phyloP scores from a whole-genome alignment of 2,888 invertebrate species.

The Danaus chrysippus region DNA sequence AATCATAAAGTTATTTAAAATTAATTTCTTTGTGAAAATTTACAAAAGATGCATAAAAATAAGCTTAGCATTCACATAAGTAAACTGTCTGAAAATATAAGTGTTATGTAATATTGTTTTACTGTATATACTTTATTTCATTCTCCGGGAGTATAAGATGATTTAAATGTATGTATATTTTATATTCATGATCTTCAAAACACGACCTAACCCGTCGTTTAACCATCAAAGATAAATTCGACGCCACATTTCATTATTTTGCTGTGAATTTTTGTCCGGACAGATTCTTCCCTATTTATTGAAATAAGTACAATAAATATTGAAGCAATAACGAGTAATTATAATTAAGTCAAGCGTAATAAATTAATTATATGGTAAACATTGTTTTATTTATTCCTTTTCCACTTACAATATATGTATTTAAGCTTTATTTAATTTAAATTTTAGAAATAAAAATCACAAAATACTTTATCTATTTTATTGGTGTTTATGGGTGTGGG shows the following conservation, averaged over 20 bases:
- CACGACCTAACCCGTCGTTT: not conserved
- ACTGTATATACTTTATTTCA: not conserved
- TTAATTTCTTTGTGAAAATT: too few species aligned
- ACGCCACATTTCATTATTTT: not conserved
- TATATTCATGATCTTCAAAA: too few species aligned
- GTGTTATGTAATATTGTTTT: too few species aligned
- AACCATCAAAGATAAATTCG: too few species aligned
- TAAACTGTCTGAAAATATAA: too few species aligned
- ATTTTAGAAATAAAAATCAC: too few species aligned
- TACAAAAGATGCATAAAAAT: too few species aligned
- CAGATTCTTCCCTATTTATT: slow-evolving; percentile 39
- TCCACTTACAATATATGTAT: not conserved
- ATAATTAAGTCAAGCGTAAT: slow-evolving; percentile 50
- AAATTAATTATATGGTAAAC: slow-evolving; percentile 52
- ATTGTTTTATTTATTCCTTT: slow-evolving; percentile 42
- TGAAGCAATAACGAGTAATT: slow-evolving; percentile 58
- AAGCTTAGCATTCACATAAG: too few species aligned
- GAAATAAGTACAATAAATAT: slow-evolving; percentile 68
- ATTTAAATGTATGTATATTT: slow-evolving; percentile 9
- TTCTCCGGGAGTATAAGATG: not conserved
- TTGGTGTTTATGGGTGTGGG: too few species aligned
- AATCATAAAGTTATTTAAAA: too few species aligned
- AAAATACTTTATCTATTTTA: too few species aligned
- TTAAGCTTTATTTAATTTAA: not conserved
- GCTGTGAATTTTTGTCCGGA: not conserved